Evolutionary conservation across 1,140 invertebrate species (phyloP), one percentile per base, ranked within the genome.

Genomic region (Druon quercuslanigerum): DNA sequence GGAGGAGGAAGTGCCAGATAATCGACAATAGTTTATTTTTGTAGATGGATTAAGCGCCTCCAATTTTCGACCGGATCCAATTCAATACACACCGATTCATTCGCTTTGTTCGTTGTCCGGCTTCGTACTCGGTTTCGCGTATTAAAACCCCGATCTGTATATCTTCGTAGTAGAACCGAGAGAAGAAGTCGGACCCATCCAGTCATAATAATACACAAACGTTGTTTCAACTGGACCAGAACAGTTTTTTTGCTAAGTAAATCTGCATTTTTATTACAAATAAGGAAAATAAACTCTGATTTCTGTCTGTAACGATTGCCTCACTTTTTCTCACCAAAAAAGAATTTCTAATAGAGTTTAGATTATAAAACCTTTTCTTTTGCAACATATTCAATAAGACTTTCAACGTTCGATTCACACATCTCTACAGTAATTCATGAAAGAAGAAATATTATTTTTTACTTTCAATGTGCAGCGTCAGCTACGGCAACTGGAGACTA

Each of bases 31-130:
- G 57, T 66, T 66, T 86, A 84, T 84, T 86, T 84, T 86, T 83
- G 57, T 73, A 75, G 82, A 79, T 75, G 82, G 80, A 85, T 84
- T 85, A 82, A 80, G 60, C 74, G 70, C 81, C 75, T 74, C 80
- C 86, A 83, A 87, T 86, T 86, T 86, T 86, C 85, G 84, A 83
- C 77, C 78, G 80, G 54, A 66, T 66, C 57, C 57, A 66, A 66
- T 66, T 66, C 25, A 66, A 66, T 66, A 66, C 57, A 66, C 57
- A 66, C 8, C 57, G 25, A 66, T 66, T 66, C 57, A 66, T 66
- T 40, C 57, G 57, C 57, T 66, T 66, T 66, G 57, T 66, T 66
- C 25, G 4, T 13, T 20, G 57, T 66, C 13, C 25, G 25, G 33
- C 25, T 66, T 66, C 57, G 57, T 40, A 40, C 33, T 14, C 57